Base-by-base conservation (phyloP, 2,113 vertebrate species). In the Emydura subglobosa region DNA sequence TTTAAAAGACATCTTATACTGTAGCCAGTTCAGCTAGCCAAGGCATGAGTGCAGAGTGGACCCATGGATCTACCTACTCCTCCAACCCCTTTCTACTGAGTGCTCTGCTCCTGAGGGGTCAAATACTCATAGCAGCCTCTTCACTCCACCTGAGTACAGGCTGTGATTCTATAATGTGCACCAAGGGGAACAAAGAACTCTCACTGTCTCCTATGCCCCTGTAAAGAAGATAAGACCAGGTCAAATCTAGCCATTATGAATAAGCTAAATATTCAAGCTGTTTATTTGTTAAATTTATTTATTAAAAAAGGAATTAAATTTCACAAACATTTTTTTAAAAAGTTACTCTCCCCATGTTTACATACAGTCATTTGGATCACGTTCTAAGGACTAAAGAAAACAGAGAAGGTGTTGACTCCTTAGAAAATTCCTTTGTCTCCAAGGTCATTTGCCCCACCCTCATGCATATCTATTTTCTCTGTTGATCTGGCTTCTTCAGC, bases 341-440 rank as follows among this genome's bases (percentile, higher is more conserved):
- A 90, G 81, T 25, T 2, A 82, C 1, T 51, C 94, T 90, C 81
- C 8, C 7, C 86, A 7, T 17, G 78, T 96, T 90, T 90, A 68
- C 53, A 82, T 7, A 59, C 24, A 82, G 53, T 0, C 42, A 57
- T 88, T 85, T 93, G 86, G 17, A 82, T 81, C 19, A 54, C 7
- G 2, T 54, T 91, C 50, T 83, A 85, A 34, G 79, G 89, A 80
- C 5, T 27, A 80, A 96, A 87, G 29, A 10, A 91, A 79, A 6
- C 1, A 87, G 87, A 93, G 16, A 79, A 88, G 82, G 22, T 57
- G 49, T 0, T 5, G 87, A 82, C 12, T 65, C 11, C 6, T 92
- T 80, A 55, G 78, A 84, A 86, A 86, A 81, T 65, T 8, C 55
- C 44, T 8, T 82, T 10, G 65, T 83, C 1, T 79, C 34, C 89